phyloP scores from a whole-genome alignment of 2,888 invertebrate species.

The Apodemia duryi region DNA sequence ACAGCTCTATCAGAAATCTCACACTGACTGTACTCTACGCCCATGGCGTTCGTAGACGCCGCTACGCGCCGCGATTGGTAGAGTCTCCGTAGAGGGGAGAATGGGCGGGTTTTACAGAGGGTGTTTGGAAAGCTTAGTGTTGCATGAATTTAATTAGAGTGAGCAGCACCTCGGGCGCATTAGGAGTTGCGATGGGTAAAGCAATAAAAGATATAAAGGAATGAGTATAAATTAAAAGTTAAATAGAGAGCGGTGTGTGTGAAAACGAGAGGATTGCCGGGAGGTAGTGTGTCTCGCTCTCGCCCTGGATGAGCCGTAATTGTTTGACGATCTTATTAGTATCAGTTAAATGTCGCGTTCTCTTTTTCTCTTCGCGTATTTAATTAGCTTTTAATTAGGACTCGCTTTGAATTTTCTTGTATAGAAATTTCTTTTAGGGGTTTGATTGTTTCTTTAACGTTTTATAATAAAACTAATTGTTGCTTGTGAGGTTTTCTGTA shows the following conservation, averaged over 20 bases:
- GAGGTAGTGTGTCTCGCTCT: slow-evolving; percentile 38
- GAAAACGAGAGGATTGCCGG: slow-evolving; percentile 43
- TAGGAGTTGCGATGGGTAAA: slow-evolving; percentile 79
- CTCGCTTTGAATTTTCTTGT: slow-evolving; percentile 59
- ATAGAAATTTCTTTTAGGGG: slow-evolving; percentile 43
- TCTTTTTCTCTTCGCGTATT: slow-evolving; percentile 75
- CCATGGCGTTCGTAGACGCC: slow-evolving; percentile 39
- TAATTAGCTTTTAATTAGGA: slow-evolving; percentile 77
- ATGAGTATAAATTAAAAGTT: slow-evolving; percentile 80
- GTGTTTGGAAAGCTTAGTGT: slow-evolving; percentile 69
- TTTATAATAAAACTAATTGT: slow-evolving; percentile 31
- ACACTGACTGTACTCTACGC: slow-evolving; percentile 55
- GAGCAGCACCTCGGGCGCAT: slow-evolving; percentile 78
- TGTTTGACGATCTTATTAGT: slow-evolving; percentile 80
- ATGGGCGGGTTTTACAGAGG: slow-evolving; percentile 44
- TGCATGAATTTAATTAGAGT: slow-evolving; percentile 79
- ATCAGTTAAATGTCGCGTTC: slow-evolving; percentile 77
- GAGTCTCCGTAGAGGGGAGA: slow-evolving; percentile 38
- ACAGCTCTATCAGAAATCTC: slow-evolving; percentile 76
- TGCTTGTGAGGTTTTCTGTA: neutral
- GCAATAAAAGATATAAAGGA: slow-evolving; percentile 80
- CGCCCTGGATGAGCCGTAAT: slow-evolving; percentile 64
- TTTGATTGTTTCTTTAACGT: slow-evolving; percentile 4
- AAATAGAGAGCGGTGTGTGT: slow-evolving; percentile 67
- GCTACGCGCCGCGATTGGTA: slow-evolving; percentile 47